phyloP scores from a whole-genome alignment of 2,888 invertebrate genomes.

The Latrodectus hesperus region DNA sequence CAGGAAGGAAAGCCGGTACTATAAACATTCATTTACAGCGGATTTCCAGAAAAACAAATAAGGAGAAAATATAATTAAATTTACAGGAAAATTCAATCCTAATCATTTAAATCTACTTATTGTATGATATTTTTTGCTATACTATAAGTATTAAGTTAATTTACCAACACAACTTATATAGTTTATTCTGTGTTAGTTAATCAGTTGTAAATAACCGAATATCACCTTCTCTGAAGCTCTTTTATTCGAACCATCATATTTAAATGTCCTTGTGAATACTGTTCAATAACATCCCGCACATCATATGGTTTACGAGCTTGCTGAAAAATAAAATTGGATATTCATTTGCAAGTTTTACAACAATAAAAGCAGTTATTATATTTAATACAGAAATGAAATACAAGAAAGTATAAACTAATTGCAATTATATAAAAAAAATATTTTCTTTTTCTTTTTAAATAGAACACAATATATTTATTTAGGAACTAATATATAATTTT shows the following conservation, averaged over 20 bases:
- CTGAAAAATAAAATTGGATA: constrained; percentile 58
- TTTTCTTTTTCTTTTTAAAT: background rate
- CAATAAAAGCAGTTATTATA: too few relatives aligned
- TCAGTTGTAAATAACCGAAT: too few relatives aligned
- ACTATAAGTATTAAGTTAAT: background rate
- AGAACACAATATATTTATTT: background rate
- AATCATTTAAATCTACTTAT: background rate
- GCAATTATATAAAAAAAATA: background rate
- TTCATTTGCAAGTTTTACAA: too few relatives aligned
- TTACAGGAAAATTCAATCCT: background rate
- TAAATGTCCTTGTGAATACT: constrained; percentile 89
- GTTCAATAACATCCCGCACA: constrained; percentile 89
- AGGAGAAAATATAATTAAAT: background rate
- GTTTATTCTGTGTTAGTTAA: too few relatives aligned
- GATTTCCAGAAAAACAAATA: background rate
- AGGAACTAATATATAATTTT: background rate
- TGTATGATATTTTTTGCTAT: background rate
- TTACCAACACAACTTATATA: background rate
- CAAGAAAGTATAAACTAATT: too few relatives aligned
- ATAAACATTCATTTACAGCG: background rate
- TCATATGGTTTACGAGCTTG: constrained; percentile 90
- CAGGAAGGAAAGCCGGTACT: background rate
- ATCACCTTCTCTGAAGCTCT: constrained; percentile 78
- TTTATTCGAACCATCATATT: constrained; percentile 93
- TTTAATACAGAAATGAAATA: too few relatives aligned